Evolutionary conservation across 2,797 vertebrate genomes (phyloP), one percentile per base, ranked within the genome.

Genomic region (Novumbra hubbsi): DNA sequence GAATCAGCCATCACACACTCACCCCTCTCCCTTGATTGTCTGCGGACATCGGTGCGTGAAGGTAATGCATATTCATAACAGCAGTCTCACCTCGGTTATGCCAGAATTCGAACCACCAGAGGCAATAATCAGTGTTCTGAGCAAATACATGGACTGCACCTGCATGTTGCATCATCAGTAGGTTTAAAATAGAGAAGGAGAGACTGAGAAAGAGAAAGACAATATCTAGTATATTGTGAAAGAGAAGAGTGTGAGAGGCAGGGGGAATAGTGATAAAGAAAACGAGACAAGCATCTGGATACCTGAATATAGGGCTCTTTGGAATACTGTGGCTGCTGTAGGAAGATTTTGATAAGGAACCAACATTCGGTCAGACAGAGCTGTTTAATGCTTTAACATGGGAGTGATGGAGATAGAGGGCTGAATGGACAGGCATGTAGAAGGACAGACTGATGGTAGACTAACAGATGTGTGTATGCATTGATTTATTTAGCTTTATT

Each of bases 31-130:
- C 5, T 24, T 70, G 66, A 85, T 85, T 86, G 84, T 89, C 85
- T 83, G 77, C 76, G 86, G 82, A 87, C 77, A 85, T 80, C 84
- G 84, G 85, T 9, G 84, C 78, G 76, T 90, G 86, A 92, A 90
- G 86, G 85, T 90, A 83, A 88, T 88, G 85, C 83, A 88, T 90
- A 88, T 89, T 88, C 87, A 86, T 85, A 73, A 79, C 17, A 45
- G 80, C 81, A 45, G 73, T 75, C 79, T 85, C 80, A 66, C 69
- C 76, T 71, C 66, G 80, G 55, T 82, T 0, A 34, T 50, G 77
- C 76, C 82, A 73, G 73, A 83, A 78, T 75, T 81, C 81, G 68
- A 78, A 28, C 68, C 82, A 89, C 86, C 84, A 90, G 88, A 86
- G 85, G 83, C 88, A 82, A 77, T 84, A 79, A 63, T 82, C 70